Conservation (phyloP, 92 coral and sea anemone genomes). For the Epizoanthus rinbou region DNA sequence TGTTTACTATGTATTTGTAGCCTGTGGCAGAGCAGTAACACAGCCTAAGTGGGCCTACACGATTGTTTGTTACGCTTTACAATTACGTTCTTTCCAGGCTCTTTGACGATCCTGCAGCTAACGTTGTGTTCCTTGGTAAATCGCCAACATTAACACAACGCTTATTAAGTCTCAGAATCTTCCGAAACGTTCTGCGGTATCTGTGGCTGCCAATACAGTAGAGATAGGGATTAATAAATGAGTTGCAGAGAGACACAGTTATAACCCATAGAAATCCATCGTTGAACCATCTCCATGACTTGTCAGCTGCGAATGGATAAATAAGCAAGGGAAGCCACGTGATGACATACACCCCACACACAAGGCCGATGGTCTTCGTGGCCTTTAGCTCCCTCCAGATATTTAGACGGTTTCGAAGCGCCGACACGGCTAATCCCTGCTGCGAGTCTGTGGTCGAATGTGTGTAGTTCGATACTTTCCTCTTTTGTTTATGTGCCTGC, state of each 20-base stretch:
- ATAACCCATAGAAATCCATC: slow-evolving; percentile 54
- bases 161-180: slow-evolving; percentile 31
- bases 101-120: background rate
- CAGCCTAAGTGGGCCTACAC: too few species aligned
- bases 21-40: too few species aligned
- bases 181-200: slow-evolving; percentile 36
- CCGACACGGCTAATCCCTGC: background rate
- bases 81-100: too few species aligned
- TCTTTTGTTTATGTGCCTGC: slow-evolving; percentile 49
- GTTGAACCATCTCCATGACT: slow-evolving; percentile 15
- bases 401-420: slow-evolving; percentile 23
- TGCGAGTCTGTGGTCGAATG: background rate
- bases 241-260: slow-evolving; percentile 53
- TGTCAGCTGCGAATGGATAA: slow-evolving; percentile 33
- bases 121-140: too few species aligned
- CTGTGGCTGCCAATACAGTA: slow-evolving; percentile 55
- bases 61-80: too few species aligned
- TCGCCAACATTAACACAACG: slow-evolving; percentile 4
- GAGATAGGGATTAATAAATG: slow-evolving; percentile 60
- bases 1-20: too few species aligned
- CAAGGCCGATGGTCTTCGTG: slow-evolving; percentile 46
- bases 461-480: too few species aligned
- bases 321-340: slow-evolving; percentile 53
- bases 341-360: slow-evolving; percentile 44
- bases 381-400: slow-evolving; percentile 56